Conservation (phyloP, 2,888 invertebrate species). For the Tupiocoris notatus region DNA sequence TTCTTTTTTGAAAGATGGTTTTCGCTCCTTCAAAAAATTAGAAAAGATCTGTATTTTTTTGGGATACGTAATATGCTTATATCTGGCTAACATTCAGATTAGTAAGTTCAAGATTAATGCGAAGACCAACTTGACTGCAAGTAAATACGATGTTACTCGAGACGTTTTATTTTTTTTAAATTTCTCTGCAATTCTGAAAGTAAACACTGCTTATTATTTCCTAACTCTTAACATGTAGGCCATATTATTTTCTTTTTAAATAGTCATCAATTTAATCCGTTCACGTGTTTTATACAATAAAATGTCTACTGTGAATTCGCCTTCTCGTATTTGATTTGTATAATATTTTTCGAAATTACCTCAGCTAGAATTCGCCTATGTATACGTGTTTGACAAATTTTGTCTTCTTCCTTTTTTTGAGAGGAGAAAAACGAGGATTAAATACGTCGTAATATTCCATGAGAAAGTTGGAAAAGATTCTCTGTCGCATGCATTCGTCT, state of each 20-base stretch:
- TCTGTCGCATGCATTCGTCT: not conserved
- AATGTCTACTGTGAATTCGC: constrained; percentile 41
- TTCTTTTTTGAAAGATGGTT: not conserved
- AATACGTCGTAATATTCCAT: not conserved
- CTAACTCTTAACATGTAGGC: constrained; percentile 37
- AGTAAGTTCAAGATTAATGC: constrained; percentile 29
- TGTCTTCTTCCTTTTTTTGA: no score
- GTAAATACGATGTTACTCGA: constrained; percentile 25
- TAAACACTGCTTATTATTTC: constrained; percentile 30
- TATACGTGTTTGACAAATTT: no score
- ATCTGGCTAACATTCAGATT: constrained; percentile 38
- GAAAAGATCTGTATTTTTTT: constrained; percentile 2
- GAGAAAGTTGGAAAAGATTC: not conserved
- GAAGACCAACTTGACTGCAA: constrained; percentile 11
- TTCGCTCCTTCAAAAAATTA: constrained; percentile 8
- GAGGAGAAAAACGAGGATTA: not conserved
- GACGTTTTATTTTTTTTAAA: not conserved
- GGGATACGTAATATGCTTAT: constrained; percentile 30
- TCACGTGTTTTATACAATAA: constrained; percentile 33
- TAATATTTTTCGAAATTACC: not conserved
- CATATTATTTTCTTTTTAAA: constrained; percentile 37
- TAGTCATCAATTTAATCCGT: constrained; percentile 20
- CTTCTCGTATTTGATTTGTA: not conserved
- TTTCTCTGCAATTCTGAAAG: not conserved
- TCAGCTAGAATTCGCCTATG: not conserved